Conservation (phyloP, 2,113 vertebrate genomes). For the Amblyopsis rosae region DNA sequence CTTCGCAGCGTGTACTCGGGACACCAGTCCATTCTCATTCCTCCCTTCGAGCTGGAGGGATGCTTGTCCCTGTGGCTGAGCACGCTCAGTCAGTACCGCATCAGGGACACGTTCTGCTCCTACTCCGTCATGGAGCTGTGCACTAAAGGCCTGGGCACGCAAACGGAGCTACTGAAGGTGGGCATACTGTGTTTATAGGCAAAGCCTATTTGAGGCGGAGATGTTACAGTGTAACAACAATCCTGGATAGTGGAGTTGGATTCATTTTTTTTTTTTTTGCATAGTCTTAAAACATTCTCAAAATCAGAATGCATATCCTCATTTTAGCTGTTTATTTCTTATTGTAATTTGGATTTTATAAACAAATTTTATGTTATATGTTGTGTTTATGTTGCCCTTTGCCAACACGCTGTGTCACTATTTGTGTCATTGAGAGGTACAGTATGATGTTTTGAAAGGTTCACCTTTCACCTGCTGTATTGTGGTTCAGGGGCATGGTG, state of each 20-base stretch:
- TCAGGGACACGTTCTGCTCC: constrained; percentile 98
- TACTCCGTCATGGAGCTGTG: constrained; percentile 99
- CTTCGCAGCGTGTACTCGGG: constrained; percentile 88
- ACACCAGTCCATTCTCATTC: constrained; percentile 97
- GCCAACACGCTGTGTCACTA: too few relatives aligned
- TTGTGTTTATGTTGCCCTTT: too few relatives aligned
- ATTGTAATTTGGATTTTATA: too few relatives aligned
- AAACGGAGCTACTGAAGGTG: constrained; percentile 94
- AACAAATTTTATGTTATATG: too few relatives aligned
- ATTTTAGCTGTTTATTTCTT: too few relatives aligned
- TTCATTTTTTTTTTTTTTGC: too few relatives aligned
- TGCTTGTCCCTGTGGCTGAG: constrained; percentile 94
- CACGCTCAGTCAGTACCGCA: constrained; percentile 94
- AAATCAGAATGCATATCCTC: too few relatives aligned
- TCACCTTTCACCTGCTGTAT: not conserved
- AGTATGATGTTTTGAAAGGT: too few relatives aligned
- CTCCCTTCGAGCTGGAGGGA: constrained; percentile 95
- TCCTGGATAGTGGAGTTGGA: too few relatives aligned
- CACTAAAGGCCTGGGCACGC: constrained; percentile 94
- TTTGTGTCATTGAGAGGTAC: too few relatives aligned
- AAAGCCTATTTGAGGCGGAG: not conserved
- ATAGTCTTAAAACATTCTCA: too few relatives aligned
- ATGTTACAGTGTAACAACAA: too few relatives aligned
- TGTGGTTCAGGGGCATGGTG: constrained; percentile 84
- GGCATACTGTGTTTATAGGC: not conserved